Evolutionary conservation across 2,888 invertebrate genomes (phyloP).

Genomic region (Dascillus cervinus): DNA sequence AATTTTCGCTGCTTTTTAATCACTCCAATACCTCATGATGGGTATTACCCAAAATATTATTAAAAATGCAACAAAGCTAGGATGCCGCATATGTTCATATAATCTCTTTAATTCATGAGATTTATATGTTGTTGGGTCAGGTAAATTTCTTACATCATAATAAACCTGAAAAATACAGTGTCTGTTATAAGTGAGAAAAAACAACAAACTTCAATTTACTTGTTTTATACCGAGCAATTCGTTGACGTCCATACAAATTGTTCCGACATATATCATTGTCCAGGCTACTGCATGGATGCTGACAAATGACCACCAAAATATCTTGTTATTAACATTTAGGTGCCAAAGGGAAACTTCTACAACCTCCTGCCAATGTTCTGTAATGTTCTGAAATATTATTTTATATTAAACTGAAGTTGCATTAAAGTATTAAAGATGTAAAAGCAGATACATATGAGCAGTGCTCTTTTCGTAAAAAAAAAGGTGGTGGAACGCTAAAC

Average conservation of each 20-base stretch:
- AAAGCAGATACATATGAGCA: no score
- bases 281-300: slow-evolving; percentile 47
- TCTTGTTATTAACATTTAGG: slow-evolving; percentile 42
- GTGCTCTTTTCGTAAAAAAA: no score
- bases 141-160: slow-evolving; percentile 47
- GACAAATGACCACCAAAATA: slow-evolving; percentile 45
- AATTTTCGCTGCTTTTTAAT: slow-evolving; percentile 1
- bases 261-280: slow-evolving; percentile 53
- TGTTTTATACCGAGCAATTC: slow-evolving; percentile 56
- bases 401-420: slow-evolving; percentile 25
- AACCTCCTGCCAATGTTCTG: slow-evolving; percentile 46
- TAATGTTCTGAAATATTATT: no score
- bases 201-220: slow-evolving; percentile 23
- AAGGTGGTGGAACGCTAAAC: no score
- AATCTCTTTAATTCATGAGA: slow-evolving; percentile 47
- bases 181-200: not conserved
- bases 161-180: slow-evolving; percentile 39
- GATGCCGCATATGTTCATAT: slow-evolving; percentile 54
- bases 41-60: slow-evolving; percentile 53
- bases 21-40: slow-evolving; percentile 46
- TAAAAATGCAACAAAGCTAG: slow-evolving; percentile 52
- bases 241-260: slow-evolving; percentile 53
- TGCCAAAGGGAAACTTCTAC: slow-evolving; percentile 48
- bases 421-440: not conserved
- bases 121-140: slow-evolving; percentile 47